Conservation (phyloP, 2,113 vertebrate genomes). For the Strigops habroptila region DNA sequence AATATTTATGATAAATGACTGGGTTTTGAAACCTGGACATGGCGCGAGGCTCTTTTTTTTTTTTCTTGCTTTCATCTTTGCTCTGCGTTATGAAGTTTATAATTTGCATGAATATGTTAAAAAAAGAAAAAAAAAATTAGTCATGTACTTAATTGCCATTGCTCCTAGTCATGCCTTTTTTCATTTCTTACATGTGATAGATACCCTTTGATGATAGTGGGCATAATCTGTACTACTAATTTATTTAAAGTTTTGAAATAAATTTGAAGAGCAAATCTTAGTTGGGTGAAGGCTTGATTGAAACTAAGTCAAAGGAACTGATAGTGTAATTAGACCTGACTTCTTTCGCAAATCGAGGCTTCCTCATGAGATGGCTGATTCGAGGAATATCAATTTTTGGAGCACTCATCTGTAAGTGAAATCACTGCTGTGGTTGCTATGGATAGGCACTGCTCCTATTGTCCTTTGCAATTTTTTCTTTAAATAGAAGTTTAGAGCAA, state of each 20-base stretch:
- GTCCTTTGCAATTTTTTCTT: neutral
- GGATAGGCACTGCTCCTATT: neutral
- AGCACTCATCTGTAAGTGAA: neutral
- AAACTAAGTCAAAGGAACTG: neutral
- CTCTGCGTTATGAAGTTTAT: neutral
- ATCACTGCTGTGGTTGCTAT: neutral
- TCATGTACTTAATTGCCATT: neutral
- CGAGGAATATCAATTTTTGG: neutral
- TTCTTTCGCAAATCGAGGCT: neutral
- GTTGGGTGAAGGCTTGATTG: neutral
- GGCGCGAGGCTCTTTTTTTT: no score
- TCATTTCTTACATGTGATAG: neutral
- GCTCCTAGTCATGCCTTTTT: constrained; percentile 26
- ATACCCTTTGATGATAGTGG: neutral
- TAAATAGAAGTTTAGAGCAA: neutral
- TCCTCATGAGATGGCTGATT: neutral
- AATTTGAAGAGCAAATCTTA: constrained; percentile 23
- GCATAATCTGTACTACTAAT: constrained; percentile 3
- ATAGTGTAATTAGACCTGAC: neutral
- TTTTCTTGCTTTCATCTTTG: neutral
- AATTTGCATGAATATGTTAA: neutral
- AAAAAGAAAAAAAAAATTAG: neutral
- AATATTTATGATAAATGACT: neutral
- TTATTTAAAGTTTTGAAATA: constrained; percentile 34
- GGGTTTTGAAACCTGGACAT: constrained; percentile 63